Conservation (phyloP, 2,797 vertebrate genomes). For the Danio kyathit region DNA sequence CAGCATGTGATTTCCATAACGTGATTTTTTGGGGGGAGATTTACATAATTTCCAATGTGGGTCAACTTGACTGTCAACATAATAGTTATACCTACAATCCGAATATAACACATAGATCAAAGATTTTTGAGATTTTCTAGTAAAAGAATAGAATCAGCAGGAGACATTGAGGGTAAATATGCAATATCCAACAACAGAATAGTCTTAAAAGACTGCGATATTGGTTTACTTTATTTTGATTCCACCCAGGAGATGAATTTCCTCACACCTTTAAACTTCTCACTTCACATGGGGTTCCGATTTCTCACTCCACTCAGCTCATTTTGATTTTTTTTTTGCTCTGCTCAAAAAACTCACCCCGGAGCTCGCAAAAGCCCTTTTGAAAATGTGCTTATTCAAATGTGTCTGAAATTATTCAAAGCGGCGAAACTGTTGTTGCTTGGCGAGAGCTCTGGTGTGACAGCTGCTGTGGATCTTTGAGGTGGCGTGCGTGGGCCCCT, state of each 20-base stretch:
- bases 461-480: conserved; percentile 64
- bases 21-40: no score
- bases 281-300: conserved; percentile 29
- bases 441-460: conserved; percentile 43
- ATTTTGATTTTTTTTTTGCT: conserved; percentile 27
- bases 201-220: conserved; percentile 4
- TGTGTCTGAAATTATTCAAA: conserved; percentile 61
- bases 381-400: conserved; percentile 60
- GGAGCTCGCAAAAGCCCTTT: conserved; percentile 52
- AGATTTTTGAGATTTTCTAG: background rate
- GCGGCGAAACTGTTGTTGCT: conserved; percentile 54
- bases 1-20: no score
- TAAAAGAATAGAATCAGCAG: no score
- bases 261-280: conserved; percentile 47
- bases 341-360: conserved; percentile 36
- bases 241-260: conserved; percentile 49
- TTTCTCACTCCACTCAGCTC: conserved; percentile 51
- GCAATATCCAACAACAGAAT: background rate
- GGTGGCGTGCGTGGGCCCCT: conserved; percentile 55
- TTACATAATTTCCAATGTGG: no score
- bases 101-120: no score
- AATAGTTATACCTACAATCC: no score
- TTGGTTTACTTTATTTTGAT: conserved; percentile 5
- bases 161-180: background rate
- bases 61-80: no score